Conservation (phyloP, 1,140 invertebrate genomes). For the Acromyrmex echinatior region DNA sequence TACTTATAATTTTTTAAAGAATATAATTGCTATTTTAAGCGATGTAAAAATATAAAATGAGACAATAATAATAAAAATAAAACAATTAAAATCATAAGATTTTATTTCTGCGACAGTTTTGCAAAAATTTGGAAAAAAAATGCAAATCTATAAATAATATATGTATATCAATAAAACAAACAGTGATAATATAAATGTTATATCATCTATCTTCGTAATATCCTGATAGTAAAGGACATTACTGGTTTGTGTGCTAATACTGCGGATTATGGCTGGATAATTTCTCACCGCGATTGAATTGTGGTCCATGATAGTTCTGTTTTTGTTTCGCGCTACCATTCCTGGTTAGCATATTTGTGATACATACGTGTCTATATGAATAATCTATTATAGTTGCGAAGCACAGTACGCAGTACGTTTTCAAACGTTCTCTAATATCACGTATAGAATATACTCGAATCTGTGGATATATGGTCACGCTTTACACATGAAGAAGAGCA, state of each 20-base stretch:
- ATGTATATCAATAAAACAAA: not conserved
- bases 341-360: not conserved
- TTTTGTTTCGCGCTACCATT: constrained; percentile 30
- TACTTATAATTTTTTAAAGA: constrained; percentile 1
- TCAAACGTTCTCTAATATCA: constrained; percentile 13
- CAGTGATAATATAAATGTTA: not conserved
- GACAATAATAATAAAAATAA: not conserved
- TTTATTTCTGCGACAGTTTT: not conserved
- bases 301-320: constrained; percentile 4
- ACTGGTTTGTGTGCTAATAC: not conserved
- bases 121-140: not conserved
- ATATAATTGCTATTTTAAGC: not conserved
- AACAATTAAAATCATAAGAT: constrained; percentile 8
- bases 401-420: not conserved
- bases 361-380: not conserved
- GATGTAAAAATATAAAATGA: not conserved
- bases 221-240: constrained; percentile 8
- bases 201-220: not conserved
- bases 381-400: constrained; percentile 12
- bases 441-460: not conserved
- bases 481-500: not conserved
- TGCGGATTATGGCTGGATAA: constrained; percentile 19
- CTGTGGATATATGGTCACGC: not conserved
- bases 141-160: not conserved
- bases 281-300: constrained; percentile 51